These are phyloP conservation scores for Amazona finschi DNA, from an alignment of 2,797 vertebrate species.

Conservation along the genomic window DNA sequence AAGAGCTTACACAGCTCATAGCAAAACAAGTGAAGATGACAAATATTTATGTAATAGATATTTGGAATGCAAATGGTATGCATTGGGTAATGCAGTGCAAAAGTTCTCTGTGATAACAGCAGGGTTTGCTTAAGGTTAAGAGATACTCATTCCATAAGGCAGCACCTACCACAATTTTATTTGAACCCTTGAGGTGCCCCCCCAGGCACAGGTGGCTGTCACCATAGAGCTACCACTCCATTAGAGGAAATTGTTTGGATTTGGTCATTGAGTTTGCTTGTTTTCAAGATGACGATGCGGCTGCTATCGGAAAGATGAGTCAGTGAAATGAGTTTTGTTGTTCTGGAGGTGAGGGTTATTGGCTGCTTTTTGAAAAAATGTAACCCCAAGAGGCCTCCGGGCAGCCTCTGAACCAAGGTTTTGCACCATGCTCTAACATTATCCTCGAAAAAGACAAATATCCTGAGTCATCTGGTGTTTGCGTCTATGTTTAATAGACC, in stretches of 20 bases:
- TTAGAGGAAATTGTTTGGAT: slow-evolving; percentile 13
- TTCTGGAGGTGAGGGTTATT: not conserved
- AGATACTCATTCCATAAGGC: not conserved
- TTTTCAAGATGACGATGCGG: slow-evolving; percentile 18
- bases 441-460: not conserved
- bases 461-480: not conserved
- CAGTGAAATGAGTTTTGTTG: slow-evolving; percentile 24
- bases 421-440: not conserved
- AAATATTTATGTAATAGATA: slow-evolving; percentile 39
- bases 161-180: not conserved
- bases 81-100: not conserved
- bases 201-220: not conserved
- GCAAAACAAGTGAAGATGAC: slow-evolving; percentile 1
- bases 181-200: not conserved
- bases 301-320: slow-evolving; percentile 43
- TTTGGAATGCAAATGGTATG: slow-evolving; percentile 41
- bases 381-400: not conserved
- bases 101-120: not conserved
- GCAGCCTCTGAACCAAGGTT: slow-evolving; percentile 23
- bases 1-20: not conserved
- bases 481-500: not conserved
- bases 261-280: not conserved
- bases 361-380: slow-evolving; percentile 5
- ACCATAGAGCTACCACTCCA: not conserved
- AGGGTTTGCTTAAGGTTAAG: not conserved